Percentiles rank a stretch among this genome's conserved stretches.
Conservation (phyloP, 2,888 invertebrate species). For the Diarsia dahlii region DNA sequence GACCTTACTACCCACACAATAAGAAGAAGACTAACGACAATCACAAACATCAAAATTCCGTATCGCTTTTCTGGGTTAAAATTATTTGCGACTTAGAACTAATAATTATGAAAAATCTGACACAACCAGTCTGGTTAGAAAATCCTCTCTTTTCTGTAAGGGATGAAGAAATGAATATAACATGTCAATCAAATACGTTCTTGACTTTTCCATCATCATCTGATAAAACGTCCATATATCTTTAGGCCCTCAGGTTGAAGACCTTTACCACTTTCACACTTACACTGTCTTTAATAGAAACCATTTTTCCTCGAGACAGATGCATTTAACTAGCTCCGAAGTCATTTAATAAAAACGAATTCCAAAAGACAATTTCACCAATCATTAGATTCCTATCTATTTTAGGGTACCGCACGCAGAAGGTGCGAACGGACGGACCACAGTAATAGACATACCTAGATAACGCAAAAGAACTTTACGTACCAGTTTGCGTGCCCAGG, state of each 20-base stretch:
- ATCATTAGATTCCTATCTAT: conserved; percentile 40
- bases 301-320: conserved; percentile 5
- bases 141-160: too few relatives aligned
- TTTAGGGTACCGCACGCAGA: conserved; percentile 1
- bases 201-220: background rate
- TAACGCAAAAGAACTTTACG: too few relatives aligned
- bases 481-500: too few relatives aligned
- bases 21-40: too few relatives aligned
- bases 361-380: conserved; percentile 45
- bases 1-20: too few relatives aligned
- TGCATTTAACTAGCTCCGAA: conserved; percentile 7
- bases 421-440: background rate
- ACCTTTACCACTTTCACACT: background rate
- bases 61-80: too few relatives aligned
- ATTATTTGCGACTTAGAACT: too few relatives aligned
- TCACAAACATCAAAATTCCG: too few relatives aligned
- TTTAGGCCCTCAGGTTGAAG: background rate
- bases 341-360: conserved; percentile 27
- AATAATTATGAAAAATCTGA: too few relatives aligned
- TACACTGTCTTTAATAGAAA: background rate
- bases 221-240: background rate
- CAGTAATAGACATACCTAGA: too few relatives aligned
- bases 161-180: too few relatives aligned
- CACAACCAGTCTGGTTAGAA: too few relatives aligned
- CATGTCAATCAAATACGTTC: background rate